These are phyloP conservation scores for Bedellia somnulentella DNA, from an alignment of 2,888 invertebrate species.

Conservation along the genomic window DNA sequence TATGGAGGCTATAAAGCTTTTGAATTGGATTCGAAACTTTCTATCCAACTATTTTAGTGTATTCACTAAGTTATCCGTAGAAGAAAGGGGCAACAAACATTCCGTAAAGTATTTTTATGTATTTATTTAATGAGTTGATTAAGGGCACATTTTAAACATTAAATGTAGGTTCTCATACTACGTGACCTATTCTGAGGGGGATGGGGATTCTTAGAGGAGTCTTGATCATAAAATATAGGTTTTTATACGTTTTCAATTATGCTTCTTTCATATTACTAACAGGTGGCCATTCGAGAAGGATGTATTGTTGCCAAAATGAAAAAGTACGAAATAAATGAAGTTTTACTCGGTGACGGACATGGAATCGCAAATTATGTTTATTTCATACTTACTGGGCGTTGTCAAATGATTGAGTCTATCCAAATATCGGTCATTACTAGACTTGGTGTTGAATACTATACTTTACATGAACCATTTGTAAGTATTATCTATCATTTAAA, in stretches of 20 bases:
- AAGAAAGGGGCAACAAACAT: no score
- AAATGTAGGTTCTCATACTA: no score
- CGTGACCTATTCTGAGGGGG: no score
- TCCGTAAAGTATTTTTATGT: no score
- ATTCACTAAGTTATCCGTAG: no score
- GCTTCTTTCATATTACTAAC: no score
- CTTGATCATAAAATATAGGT: no score
- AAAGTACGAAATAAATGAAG: slow-evolving; percentile 55
- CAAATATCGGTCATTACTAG: slow-evolving; percentile 31
- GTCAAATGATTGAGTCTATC: slow-evolving; percentile 63
- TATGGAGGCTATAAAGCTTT: no score
- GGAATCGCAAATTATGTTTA: slow-evolving; percentile 52
- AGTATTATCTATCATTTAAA: not conserved
- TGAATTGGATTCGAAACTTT: not conserved
- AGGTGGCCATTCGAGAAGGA: slow-evolving; percentile 64
- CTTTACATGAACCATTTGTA: slow-evolving; percentile 2
- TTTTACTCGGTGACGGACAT: slow-evolving; percentile 51
- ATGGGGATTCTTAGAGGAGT: no score
- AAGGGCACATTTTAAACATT: no score
- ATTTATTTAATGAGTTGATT: no score
- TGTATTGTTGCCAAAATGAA: slow-evolving; percentile 67
- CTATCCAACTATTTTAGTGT: not conserved
- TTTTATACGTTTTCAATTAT: no score
- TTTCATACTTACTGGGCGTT: slow-evolving; percentile 62
- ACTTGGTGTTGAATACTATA: slow-evolving; percentile 9